Percentiles rank a stretch among this genome's conserved stretches.
phyloP scores from a whole-genome alignment of 2,888 invertebrate genomes.

The Mythimna lalbum region DNA sequence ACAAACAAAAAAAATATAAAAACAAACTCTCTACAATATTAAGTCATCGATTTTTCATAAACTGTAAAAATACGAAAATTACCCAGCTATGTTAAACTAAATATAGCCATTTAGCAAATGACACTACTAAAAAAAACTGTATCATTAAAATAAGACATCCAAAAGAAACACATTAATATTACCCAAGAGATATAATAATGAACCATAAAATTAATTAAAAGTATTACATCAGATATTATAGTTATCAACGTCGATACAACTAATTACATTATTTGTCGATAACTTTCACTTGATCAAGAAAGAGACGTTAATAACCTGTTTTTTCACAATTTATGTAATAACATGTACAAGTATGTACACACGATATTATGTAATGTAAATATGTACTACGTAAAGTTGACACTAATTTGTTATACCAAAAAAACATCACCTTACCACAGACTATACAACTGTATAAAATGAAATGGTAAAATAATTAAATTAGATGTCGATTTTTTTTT shows the following conservation, averaged over 20 bases:
- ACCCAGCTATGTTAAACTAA: no score
- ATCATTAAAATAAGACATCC: not conserved
- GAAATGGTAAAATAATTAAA: not conserved
- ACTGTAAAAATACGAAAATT: no score
- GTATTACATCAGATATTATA: constrained; percentile 1
- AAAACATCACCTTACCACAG: not conserved
- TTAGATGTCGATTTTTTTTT: not conserved
- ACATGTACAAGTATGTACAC: constrained; percentile 11
- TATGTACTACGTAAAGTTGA: constrained; percentile 7
- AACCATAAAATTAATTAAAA: constrained; percentile 19
- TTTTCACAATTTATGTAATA: constrained; percentile 49
- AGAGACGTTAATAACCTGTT: constrained; percentile 37
- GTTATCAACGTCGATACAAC: constrained; percentile 21
- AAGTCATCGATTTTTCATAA: no score
- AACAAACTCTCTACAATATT: no score
- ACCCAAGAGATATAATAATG: constrained; percentile 1
- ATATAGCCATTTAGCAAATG: no score
- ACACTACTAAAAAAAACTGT: not conserved
- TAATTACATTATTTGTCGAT: constrained; percentile 46
- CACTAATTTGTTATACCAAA: not conserved
- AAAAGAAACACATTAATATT: not conserved
- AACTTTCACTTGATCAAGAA: constrained; percentile 56
- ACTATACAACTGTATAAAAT: not conserved
- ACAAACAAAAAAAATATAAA: no score
- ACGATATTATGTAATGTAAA: constrained; percentile 35